Evolutionary conservation across 2,113 vertebrate species (phyloP).

Genomic region (Nanorana parkeri): DNA sequence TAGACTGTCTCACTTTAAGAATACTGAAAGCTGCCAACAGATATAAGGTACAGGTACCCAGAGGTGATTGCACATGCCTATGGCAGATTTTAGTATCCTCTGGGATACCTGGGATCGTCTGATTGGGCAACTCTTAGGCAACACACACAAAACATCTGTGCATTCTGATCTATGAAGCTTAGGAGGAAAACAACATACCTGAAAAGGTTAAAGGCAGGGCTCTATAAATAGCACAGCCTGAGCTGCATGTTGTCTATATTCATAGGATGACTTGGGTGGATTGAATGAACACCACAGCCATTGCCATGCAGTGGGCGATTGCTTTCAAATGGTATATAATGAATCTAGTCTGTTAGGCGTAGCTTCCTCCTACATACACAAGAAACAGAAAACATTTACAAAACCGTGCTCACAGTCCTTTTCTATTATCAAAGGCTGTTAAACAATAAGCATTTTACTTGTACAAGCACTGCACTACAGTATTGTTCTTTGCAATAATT

Average conservation of each 20-base stretch:
- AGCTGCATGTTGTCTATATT: slow-evolving; percentile 27
- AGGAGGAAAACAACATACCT: slow-evolving; percentile 13
- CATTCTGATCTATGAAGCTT: not conserved
- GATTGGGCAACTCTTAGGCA: no score
- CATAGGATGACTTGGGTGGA: slow-evolving; percentile 27
- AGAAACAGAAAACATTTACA: slow-evolving; percentile 4
- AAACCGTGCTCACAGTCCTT: not conserved
- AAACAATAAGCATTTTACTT: not conserved
- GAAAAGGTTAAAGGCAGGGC: slow-evolving; percentile 22
- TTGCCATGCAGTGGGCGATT: slow-evolving; percentile 44
- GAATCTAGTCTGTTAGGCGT: not conserved
- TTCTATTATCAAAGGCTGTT: not conserved
- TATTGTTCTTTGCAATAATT: slow-evolving; percentile 1
- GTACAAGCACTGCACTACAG: not conserved
- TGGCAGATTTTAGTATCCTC: no score
- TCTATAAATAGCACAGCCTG: slow-evolving; percentile 6
- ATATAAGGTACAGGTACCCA: no score
- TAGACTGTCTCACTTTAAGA: no score
- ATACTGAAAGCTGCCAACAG: no score
- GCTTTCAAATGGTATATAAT: slow-evolving; percentile 36
- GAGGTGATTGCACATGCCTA: no score
- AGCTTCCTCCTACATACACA: slow-evolving; percentile 31
- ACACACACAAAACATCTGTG: no score
- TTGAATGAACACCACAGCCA: slow-evolving; percentile 23
- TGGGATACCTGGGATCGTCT: no score